A percentile compares a stretch with the other conserved stretches of the same genome.
Evolutionary conservation across 2,797 vertebrate genomes (phyloP).

Genomic region (Amblyraja radiata): DNA sequence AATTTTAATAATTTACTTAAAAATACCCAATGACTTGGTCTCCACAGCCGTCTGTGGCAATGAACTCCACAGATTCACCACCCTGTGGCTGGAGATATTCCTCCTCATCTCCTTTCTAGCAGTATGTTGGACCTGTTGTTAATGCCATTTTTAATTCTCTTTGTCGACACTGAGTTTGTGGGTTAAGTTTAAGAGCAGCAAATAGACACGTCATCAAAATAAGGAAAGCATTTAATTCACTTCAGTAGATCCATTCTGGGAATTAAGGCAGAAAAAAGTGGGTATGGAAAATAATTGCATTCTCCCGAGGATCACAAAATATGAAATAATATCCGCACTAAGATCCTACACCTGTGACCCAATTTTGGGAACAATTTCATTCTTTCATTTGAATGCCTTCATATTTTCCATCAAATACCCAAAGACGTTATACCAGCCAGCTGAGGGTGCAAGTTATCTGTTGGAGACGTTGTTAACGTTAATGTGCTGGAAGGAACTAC

Average conservation of each 20-base stretch:
- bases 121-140: too few relatives aligned
- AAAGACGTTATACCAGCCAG: not conserved
- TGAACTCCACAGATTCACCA: too few relatives aligned
- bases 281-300: not conserved
- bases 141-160: not conserved
- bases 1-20: too few relatives aligned
- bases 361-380: not conserved
- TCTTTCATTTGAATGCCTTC: not conserved
- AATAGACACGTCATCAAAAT: constrained; percentile 10
- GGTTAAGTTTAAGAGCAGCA: not conserved
- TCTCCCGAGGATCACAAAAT: not conserved
- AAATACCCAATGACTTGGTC: too few relatives aligned
- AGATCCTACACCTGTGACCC: too few relatives aligned
- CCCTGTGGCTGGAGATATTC: too few relatives aligned
- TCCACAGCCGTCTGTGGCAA: too few relatives aligned
- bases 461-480: not conserved
- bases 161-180: not conserved
- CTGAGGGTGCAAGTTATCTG: not conserved
- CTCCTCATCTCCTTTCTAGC: too few relatives aligned
- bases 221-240: not conserved
- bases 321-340: not conserved
- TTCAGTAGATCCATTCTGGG: constrained; percentile 11
- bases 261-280: not conserved
- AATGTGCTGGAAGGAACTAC: too few relatives aligned
- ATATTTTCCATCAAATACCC: not conserved